phyloP scores from a whole-genome alignment of 2,113 vertebrate species.

The Cololabis saira region DNA sequence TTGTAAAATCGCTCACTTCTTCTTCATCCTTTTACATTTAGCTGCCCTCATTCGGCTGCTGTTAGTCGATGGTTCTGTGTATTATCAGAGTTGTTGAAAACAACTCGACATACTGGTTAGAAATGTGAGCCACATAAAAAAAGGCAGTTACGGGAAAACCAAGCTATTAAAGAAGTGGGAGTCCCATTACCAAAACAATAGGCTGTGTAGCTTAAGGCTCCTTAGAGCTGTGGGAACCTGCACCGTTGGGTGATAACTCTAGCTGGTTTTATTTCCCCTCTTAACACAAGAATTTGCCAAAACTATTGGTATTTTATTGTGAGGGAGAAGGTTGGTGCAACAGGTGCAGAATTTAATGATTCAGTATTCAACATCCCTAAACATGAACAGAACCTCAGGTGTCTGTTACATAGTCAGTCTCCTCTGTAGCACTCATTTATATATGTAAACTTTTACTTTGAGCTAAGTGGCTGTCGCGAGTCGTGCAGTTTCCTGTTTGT shows the following conservation, averaged over 20 bases:
- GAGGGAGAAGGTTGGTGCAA: no score
- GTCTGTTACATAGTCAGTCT: no score
- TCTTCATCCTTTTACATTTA: neutral
- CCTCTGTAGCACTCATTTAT: no score
- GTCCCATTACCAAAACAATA: neutral
- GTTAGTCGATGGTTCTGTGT: neutral
- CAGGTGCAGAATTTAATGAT: no score
- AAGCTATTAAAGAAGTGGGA: neutral
- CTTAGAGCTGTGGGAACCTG: neutral
- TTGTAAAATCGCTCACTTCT: neutral
- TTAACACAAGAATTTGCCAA: neutral
- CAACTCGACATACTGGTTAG: neutral
- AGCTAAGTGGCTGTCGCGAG: no score
- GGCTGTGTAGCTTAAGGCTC: neutral
- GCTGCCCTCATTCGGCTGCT: no score
- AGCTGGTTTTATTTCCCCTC: neutral
- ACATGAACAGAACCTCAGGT: no score
- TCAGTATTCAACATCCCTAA: no score
- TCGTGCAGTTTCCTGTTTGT: no score
- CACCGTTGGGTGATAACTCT: neutral
- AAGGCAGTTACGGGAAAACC: neutral
- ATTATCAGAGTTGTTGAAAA: neutral
- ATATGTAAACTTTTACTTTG: no score
- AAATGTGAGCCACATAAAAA: neutral
- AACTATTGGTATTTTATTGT: no score